Evolutionary conservation across 2,113 vertebrate genomes (phyloP), one percentile per base, ranked within the genome.

Genomic region (Pluvianellus socialis): DNA sequence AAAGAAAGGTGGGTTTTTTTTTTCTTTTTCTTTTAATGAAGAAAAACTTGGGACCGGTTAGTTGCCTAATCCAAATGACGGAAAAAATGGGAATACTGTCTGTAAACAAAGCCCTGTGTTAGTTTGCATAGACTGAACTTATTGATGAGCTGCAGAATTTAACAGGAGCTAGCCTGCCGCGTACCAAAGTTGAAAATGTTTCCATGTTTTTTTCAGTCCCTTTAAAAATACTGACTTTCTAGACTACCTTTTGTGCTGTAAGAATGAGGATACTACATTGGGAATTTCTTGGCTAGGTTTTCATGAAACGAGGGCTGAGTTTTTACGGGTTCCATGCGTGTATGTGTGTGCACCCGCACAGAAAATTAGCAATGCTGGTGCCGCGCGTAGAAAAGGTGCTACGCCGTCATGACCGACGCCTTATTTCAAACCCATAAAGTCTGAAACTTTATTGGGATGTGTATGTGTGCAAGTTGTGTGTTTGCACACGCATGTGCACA

Each of bases 1-100:
- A 93, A 90, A 92, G 19, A 12, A 85, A 32, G 1, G 10, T 23
- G n/a, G 24, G 33, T 22, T 9, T 38, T 2, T 35, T 56, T 92
- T 85, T 59, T 59, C 9, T 52, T 79, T 74, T 93, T 86, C 68
- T 96, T 91, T 70, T 66, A 75, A 58, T 65, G 53, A 92, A 81
- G 52, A 84, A 75, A 89, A 95, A 18, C 35, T 71, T 76, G 74
- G 66, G 79, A 81, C 7, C 42, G 72, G 35, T 85, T 77, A 72
- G 66, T 70, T 86, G n/a, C 67, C 45, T 91, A 83, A 68, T 42
- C 47, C 58, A 92, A 93, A 82, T 44, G 92, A 90, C 32, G 71
- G 56, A 65, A 65, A 66, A 86, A 85, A 70, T 28, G 42, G 30
- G 42, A 88, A 86, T 66, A 30, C 13, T 33, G 26, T 15, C 42